phyloP scores from a whole-genome alignment of 1,140 invertebrate genomes.

The Thereuonema tuberculata region DNA sequence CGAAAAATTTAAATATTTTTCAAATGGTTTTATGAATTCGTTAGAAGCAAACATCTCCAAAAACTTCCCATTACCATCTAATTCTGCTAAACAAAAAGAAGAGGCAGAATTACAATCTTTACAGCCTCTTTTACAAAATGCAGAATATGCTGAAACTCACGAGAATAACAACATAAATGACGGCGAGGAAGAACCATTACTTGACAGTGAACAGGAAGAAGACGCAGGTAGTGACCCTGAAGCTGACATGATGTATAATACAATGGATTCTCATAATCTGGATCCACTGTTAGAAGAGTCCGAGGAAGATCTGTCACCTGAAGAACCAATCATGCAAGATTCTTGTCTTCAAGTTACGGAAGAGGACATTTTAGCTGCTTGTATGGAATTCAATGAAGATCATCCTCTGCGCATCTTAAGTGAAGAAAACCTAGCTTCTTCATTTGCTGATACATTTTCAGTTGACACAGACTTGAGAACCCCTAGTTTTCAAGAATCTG shows the following conservation, averaged over 20 bases:
- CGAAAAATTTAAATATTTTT: too few species aligned
- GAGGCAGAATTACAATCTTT: background rate
- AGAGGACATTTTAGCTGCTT: constrained; percentile 51
- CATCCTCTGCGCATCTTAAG: constrained; percentile 74
- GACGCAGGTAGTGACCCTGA: background rate
- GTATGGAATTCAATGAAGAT: constrained; percentile 8
- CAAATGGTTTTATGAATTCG: too few species aligned
- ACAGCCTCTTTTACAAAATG: background rate
- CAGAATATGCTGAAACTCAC: background rate
- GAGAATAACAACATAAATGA: background rate
- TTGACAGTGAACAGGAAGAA: background rate
- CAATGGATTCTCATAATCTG: background rate
- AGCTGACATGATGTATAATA: background rate
- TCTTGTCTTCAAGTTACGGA: constrained; percentile 52
- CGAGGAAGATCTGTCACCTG: too few species aligned
- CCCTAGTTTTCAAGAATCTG: constrained; percentile 13
- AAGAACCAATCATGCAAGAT: constrained; percentile 11
- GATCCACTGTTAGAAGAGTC: too few species aligned
- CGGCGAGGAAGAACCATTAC: background rate
- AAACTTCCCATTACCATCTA: too few species aligned
- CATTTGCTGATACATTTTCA: constrained; percentile 43
- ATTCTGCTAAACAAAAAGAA: background rate
- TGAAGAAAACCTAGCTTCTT: constrained; percentile 77
- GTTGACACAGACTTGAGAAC: constrained; percentile 15
- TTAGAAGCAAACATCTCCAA: too few species aligned